These are phyloP conservation scores for Phyto melanocephala DNA, from an alignment of 2,888 invertebrate genomes.

Conservation along the genomic window DNA sequence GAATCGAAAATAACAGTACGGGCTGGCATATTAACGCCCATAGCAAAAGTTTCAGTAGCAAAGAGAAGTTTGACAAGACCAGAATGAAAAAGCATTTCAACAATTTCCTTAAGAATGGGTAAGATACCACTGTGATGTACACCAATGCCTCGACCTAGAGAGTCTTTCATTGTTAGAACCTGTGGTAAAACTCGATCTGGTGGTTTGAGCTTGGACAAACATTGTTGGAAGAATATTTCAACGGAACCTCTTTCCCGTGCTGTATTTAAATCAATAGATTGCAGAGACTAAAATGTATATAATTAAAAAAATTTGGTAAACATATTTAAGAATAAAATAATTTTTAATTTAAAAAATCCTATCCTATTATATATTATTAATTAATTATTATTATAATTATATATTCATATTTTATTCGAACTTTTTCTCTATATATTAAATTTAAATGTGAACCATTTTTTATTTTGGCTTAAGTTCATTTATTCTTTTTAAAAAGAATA, in stretches of 20 bases:
- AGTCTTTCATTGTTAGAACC: conserved; percentile 84
- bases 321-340: too few relatives aligned
- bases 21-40: conserved; percentile 99
- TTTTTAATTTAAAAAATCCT: too few relatives aligned
- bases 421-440: too few relatives aligned
- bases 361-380: too few relatives aligned
- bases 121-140: conserved; percentile 99
- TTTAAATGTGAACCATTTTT: too few relatives aligned
- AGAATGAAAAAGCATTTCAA: conserved; percentile 96
- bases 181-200: conserved; percentile 95
- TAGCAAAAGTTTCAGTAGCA: conserved; percentile 99
- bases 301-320: too few relatives aligned
- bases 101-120: conserved; percentile 99
- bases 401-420: too few relatives aligned
- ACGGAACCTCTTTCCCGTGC: conserved; percentile 91
- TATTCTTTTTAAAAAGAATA: too few relatives aligned
- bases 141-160: conserved; percentile 92
- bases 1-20: conserved; percentile 98
- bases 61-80: conserved; percentile 95
- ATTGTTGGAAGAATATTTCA: conserved; percentile 90
- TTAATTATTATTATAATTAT: too few relatives aligned
- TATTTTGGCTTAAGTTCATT: too few relatives aligned
- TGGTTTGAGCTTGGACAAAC: conserved; percentile 89
- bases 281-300: conserved; percentile 79
- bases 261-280: conserved; percentile 88